These are phyloP conservation scores for Fundulus diaphanus DNA, from an alignment of 2,797 vertebrate genomes.

Conservation along the genomic window DNA sequence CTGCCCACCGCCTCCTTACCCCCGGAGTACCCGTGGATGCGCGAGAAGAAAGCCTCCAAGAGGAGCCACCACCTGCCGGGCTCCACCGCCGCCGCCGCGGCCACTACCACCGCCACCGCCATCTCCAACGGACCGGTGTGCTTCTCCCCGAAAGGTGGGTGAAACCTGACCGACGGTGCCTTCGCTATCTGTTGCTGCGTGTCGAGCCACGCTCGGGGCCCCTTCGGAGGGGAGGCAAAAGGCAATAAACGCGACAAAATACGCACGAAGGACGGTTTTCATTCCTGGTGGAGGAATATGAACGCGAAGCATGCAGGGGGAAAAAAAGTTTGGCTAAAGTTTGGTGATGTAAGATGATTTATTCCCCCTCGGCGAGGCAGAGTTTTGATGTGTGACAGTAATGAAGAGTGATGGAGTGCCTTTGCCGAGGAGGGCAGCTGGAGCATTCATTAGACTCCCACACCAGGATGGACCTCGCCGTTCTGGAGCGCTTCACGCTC, in stretches of 20 bases:
- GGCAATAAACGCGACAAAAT: not conserved
- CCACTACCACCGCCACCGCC: constrained; percentile 79
- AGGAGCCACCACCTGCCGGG: constrained; percentile 88
- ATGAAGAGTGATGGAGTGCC: constrained; percentile 99
- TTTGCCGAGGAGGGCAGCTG: constrained; percentile 95
- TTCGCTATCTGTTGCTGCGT: constrained; percentile 51
- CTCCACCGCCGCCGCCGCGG: constrained; percentile 82
- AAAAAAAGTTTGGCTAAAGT: constrained; percentile 79
- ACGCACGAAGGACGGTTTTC: not conserved
- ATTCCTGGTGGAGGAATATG: constrained; percentile 65
- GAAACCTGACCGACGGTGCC: constrained; percentile 29
- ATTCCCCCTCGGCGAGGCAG: constrained; percentile 88
- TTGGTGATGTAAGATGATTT: constrained; percentile 90
- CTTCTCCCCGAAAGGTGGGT: constrained; percentile 95
- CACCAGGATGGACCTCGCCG: constrained; percentile 85
- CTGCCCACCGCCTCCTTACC: constrained; percentile 92
- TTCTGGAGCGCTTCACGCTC: constrained; percentile 51
- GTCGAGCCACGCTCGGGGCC: constrained; percentile 25
- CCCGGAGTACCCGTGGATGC: constrained; percentile 99
- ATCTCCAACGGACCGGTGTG: constrained; percentile 89
- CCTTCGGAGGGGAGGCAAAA: not conserved
- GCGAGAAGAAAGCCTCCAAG: constrained; percentile 99
- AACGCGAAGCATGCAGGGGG: constrained; percentile 82
- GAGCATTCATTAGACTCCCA: constrained; percentile 92
- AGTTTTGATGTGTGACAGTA: constrained; percentile 98